phyloP scores from a whole-genome alignment of 1,140 invertebrate genomes.

The Littorina saxatilis region DNA sequence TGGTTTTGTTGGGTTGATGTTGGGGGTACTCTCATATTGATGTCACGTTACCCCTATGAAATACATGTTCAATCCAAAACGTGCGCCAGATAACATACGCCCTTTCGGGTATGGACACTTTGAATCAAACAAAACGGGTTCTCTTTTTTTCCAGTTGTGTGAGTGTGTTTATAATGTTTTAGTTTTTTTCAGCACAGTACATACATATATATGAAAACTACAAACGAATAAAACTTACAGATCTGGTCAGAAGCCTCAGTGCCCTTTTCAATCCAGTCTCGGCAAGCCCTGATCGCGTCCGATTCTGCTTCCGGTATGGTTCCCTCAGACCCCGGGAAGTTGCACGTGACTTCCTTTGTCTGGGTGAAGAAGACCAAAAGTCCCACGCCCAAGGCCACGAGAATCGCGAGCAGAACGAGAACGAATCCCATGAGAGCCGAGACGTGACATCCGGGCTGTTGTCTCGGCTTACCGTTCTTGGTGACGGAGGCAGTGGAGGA shows the following conservation, averaged over 20 bases:
- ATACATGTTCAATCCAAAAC: too few relatives aligned
- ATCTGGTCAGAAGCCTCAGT: not conserved
- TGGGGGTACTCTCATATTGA: too few relatives aligned
- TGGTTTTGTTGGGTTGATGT: too few relatives aligned
- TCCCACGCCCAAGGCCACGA: slow-evolving; percentile 29
- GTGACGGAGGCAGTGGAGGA: not conserved
- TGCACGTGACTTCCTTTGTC: slow-evolving; percentile 16
- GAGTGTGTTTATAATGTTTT: too few relatives aligned
- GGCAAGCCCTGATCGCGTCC: not conserved
- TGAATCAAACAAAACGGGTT: too few relatives aligned
- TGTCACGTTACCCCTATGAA: too few relatives aligned
- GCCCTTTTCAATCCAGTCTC: slow-evolving; percentile 1
- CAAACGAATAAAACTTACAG: too few relatives aligned
- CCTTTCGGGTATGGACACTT: too few relatives aligned
- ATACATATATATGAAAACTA: too few relatives aligned
- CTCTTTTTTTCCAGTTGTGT: too few relatives aligned
- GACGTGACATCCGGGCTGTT: not conserved
- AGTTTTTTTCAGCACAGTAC: too few relatives aligned
- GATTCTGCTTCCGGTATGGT: not conserved
- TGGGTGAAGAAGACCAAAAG: slow-evolving; percentile 24
- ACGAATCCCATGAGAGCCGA: slow-evolving; percentile 21
- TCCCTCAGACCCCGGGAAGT: not conserved
- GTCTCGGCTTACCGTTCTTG: not conserved
- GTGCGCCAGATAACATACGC: too few relatives aligned
- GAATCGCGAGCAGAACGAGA: slow-evolving; percentile 10